Percentiles rank a stretch among this genome's conserved stretches.
Evolutionary conservation across 1,140 invertebrate species (phyloP).

Genomic region (Palaemon carinicauda): DNA sequence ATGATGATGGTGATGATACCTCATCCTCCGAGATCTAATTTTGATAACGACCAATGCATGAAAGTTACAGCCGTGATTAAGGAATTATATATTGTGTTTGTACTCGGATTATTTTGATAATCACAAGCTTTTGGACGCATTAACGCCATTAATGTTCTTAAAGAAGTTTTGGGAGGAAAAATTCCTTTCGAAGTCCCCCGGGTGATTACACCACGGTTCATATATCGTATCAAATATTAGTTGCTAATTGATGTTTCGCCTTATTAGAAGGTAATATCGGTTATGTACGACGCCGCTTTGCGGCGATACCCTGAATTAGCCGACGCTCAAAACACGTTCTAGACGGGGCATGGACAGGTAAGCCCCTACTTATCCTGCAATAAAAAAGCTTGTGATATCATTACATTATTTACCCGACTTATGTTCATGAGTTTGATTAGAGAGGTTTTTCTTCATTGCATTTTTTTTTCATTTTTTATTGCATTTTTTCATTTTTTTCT

Average conservation of each 20-base stretch:
- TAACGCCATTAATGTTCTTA: slow-evolving; percentile 37
- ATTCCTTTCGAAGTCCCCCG: not conserved
- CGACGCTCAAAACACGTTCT: not conserved
- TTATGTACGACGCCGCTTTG: not conserved
- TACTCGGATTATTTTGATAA: slow-evolving; percentile 35
- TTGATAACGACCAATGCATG: slow-evolving; percentile 38
- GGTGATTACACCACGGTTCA: slow-evolving; percentile 11
- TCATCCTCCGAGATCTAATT: slow-evolving; percentile 28
- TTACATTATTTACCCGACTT: too few relatives aligned
- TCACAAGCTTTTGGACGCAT: slow-evolving; percentile 32
- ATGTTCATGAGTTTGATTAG: too few relatives aligned
- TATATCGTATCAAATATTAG: slow-evolving; percentile 11
- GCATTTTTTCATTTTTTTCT: too few relatives aligned
- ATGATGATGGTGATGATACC: slow-evolving; percentile 25
- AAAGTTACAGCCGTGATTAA: slow-evolving; percentile 23
- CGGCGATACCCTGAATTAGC: slow-evolving; percentile 11
- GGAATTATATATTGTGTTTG: slow-evolving; percentile 36
- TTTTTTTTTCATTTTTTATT: too few relatives aligned
- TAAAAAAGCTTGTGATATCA: not conserved
- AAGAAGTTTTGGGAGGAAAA: slow-evolving; percentile 16
- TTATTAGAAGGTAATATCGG: not conserved
- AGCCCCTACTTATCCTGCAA: not conserved
- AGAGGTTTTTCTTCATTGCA: too few relatives aligned
- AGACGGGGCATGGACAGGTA: not conserved
- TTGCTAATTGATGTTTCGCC: slow-evolving; percentile 38